phyloP scores from a whole-genome alignment of 2,113 vertebrate species.

The Corynorhinus townsendii region DNA sequence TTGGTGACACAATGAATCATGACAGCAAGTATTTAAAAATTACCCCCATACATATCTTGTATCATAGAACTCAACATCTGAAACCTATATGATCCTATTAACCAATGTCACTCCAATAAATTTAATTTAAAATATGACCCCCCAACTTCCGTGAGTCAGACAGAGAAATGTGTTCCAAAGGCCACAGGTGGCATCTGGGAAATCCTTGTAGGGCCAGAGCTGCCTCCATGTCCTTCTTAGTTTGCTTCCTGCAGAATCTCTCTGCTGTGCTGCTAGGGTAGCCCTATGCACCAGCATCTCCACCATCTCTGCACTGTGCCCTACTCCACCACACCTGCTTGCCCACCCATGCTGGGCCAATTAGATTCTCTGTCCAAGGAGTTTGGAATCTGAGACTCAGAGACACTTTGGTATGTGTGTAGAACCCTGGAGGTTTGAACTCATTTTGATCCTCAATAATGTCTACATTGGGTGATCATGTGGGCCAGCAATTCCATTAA shows the following conservation, averaged over 20 bases:
- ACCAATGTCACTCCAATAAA: not conserved
- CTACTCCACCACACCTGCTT: fast-evolving
- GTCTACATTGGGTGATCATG: fast-evolving
- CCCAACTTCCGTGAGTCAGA: not conserved
- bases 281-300: fast-evolving
- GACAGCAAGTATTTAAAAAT: not conserved
- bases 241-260: not conserved
- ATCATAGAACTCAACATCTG: not conserved
- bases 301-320: fast-evolving
- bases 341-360: fast-evolving
- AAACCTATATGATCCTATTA: not conserved
- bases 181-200: too few species aligned
- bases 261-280: fast-evolving
- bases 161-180: not conserved
- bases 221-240: not conserved
- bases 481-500: fast-evolving
- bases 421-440: fast-evolving
- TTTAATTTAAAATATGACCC: not conserved
- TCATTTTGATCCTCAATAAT: fast-evolving
- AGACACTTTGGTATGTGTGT: fast-evolving
- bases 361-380: not conserved
- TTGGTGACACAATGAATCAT: not conserved
- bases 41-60: not conserved
- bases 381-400: not conserved
- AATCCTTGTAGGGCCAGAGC: not conserved